Percentiles rank a stretch among this genome's conserved stretches.
Conservation (phyloP, 92 coral and sea anemone genomes). For the Umimayanthus kanabou region DNA sequence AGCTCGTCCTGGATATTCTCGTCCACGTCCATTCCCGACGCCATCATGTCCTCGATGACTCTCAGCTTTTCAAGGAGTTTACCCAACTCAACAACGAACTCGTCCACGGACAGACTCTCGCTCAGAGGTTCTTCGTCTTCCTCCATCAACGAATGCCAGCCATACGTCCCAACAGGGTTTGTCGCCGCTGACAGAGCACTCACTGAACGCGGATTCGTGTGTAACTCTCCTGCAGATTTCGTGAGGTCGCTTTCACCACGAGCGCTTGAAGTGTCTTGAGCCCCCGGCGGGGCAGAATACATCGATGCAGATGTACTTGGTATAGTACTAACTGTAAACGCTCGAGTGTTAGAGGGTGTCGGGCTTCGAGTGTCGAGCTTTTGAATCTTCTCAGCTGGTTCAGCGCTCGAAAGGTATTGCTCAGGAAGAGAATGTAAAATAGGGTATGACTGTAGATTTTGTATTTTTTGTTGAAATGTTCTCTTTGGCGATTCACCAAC, state of each 20-base stretch:
- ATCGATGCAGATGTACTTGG: neutral
- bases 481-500: conserved; percentile 23
- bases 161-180: conserved; percentile 26
- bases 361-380: conserved; percentile 4
- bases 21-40: conserved; percentile 56
- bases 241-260: neutral
- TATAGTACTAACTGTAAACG: neutral
- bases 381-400: conserved; percentile 31
- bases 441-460: neutral
- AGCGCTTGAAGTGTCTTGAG: neutral
- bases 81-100: conserved; percentile 82
- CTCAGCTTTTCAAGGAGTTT: conserved; percentile 85
- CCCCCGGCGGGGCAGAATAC: neutral
- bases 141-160: conserved; percentile 56
- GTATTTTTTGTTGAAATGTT: neutral
- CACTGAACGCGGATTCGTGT: neutral
- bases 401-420: neutral
- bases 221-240: neutral
- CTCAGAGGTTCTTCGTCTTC: conserved; percentile 68
- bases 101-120: conserved; percentile 77
- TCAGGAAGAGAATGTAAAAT: neutral
- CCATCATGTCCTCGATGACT: conserved; percentile 88
- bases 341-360: neutral
- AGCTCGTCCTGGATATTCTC: conserved; percentile 81
- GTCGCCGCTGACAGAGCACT: neutral